Conservation (phyloP, 2,888 invertebrate species). For the Merodon equestris region DNA sequence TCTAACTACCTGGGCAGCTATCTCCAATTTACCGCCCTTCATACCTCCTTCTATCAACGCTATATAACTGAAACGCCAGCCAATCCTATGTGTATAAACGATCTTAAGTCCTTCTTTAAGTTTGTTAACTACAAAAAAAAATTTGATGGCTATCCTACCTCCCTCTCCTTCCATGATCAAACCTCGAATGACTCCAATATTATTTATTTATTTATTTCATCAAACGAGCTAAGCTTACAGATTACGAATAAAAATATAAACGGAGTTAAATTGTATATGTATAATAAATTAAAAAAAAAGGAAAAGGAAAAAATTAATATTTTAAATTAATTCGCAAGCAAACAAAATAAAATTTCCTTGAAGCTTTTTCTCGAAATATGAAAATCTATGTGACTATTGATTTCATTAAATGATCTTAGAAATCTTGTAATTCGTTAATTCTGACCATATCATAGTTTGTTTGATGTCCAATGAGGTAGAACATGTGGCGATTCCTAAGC, state of each 20-base stretch:
- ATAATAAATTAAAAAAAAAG: neutral
- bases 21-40: too few relatives aligned
- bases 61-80: too few relatives aligned
- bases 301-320: neutral
- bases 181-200: too few relatives aligned
- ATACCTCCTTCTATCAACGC: too few relatives aligned
- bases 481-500: slow-evolving; percentile 6
- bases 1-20: too few relatives aligned
- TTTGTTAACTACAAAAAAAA: too few relatives aligned
- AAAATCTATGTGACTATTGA: slow-evolving; percentile 3
- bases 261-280: neutral
- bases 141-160: too few relatives aligned
- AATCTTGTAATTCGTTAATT: neutral
- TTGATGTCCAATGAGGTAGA: neutral
- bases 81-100: too few relatives aligned
- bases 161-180: too few relatives aligned
- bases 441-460: slow-evolving; percentile 13
- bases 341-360: neutral
- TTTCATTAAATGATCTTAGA: slow-evolving; percentile 11
- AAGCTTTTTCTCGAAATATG: slow-evolving; percentile 3
- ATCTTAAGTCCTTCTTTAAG: too few relatives aligned
- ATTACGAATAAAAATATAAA: slow-evolving; percentile 5
- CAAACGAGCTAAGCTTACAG: neutral
- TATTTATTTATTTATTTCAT: slow-evolving; percentile 10
- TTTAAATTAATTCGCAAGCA: neutral